These are phyloP conservation scores for Pollachius pollachius DNA, from an alignment of 2,113 vertebrate species.

Conservation along the genomic window DNA sequence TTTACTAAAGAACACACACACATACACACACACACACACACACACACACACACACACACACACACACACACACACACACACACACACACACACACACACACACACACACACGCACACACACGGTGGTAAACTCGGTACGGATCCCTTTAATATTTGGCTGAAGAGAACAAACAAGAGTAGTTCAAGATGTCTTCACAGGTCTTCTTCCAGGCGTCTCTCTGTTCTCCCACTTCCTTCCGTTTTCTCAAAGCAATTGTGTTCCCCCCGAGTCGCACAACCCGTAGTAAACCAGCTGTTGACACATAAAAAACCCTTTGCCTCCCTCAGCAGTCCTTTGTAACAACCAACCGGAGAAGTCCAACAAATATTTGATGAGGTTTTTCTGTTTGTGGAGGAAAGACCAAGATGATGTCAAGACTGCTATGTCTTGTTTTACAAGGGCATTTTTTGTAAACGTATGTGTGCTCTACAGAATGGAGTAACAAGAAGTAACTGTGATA, in stretches of 20 bases:
- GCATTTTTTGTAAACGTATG: no score
- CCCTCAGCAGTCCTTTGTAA: slow-evolving; percentile 27
- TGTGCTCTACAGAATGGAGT: background rate
- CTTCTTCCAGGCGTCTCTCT: slow-evolving; percentile 21
- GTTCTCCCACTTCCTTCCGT: slow-evolving; percentile 25
- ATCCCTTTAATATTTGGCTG: slow-evolving; percentile 1
- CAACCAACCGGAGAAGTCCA: slow-evolving; percentile 10
- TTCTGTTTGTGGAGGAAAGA: background rate
- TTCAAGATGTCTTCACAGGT: slow-evolving; percentile 40
- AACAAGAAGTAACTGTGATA: slow-evolving; percentile 8
- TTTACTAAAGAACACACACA: slow-evolving; percentile 13
- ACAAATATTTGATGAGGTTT: background rate
- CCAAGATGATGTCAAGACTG: background rate
- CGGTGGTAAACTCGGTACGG: background rate
- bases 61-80: slow-evolving; percentile 7
- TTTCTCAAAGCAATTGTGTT: slow-evolving; percentile 32
- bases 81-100: background rate
- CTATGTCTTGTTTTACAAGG: no score
- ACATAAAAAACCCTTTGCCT: slow-evolving; percentile 21
- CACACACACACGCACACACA: slow-evolving; percentile 5
- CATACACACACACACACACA: background rate
- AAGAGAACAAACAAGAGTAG: slow-evolving; percentile 27
- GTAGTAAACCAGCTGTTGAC: slow-evolving; percentile 18
- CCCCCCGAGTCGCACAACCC: slow-evolving; percentile 26
- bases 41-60: slow-evolving; percentile 20